Evolutionary conservation across 2,113 vertebrate species (phyloP).

Genomic region (Sula dactylatra): DNA sequence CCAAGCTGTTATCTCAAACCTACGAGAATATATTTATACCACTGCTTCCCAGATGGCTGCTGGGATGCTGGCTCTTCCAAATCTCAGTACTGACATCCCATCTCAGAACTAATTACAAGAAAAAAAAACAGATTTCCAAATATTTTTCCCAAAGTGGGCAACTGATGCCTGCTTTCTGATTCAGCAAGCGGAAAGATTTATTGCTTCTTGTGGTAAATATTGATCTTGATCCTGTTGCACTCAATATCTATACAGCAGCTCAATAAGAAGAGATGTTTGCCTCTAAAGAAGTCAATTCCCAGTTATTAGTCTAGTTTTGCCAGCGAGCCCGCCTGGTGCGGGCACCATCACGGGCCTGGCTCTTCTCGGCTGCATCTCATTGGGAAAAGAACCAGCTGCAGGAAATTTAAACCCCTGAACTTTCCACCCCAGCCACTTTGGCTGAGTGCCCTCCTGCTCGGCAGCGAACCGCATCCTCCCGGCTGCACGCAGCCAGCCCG

Average conservation of each 20-base stretch:
- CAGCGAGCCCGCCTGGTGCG: background rate
- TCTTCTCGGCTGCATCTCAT: background rate
- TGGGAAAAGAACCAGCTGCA: background rate
- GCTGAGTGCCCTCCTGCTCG: background rate
- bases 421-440: background rate
- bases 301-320: constrained; percentile 19
- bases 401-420: constrained; percentile 51
- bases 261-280: constrained; percentile 30
- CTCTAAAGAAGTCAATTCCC: constrained; percentile 49
- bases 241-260: background rate
- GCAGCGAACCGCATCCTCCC: background rate
- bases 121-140: background rate
- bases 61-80: constrained; percentile 10
- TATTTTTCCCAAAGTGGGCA: constrained; percentile 34
- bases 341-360: background rate
- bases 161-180: background rate
- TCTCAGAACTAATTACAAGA: background rate
- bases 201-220: constrained; percentile 46
- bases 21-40: constrained; percentile 34
- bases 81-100: background rate
- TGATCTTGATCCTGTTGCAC: background rate
- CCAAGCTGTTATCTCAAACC: constrained; percentile 38
- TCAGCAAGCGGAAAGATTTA: constrained; percentile 34
- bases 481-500: background rate
- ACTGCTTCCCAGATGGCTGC: constrained; percentile 39